These are phyloP conservation scores for Pterostichus madidus DNA, from an alignment of 2,888 invertebrate genomes.

Conservation along the genomic window DNA sequence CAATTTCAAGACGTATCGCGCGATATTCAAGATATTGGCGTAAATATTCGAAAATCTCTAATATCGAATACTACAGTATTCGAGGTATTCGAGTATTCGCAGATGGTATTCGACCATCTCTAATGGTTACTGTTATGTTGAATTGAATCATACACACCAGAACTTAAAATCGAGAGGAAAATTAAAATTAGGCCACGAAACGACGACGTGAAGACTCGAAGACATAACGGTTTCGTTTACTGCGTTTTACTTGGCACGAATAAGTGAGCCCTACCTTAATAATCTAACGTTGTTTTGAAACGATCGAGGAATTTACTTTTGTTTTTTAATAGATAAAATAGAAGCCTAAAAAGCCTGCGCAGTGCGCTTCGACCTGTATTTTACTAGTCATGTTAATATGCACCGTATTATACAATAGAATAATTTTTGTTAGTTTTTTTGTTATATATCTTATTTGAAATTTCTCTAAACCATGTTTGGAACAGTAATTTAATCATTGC, in stretches of 20 bases:
- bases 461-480: too few relatives aligned
- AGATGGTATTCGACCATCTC: too few relatives aligned
- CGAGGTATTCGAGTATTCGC: too few relatives aligned
- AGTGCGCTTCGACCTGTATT: not conserved
- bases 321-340: constrained; percentile 55
- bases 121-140: too few relatives aligned
- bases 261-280: constrained; percentile 43
- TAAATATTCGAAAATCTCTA: too few relatives aligned
- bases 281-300: constrained; percentile 34
- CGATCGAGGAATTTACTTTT: constrained; percentile 55
- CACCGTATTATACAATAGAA: too few relatives aligned
- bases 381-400: not conserved
- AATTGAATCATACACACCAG: not conserved
- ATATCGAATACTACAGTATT: too few relatives aligned
- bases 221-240: constrained; percentile 56
- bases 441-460: too few relatives aligned
- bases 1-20: too few relatives aligned
- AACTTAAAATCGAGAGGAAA: constrained; percentile 39
- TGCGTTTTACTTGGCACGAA: constrained; percentile 52
- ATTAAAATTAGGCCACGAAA: constrained; percentile 53
- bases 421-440: too few relatives aligned
- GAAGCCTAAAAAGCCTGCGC: not conserved
- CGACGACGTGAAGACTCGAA: constrained; percentile 23
- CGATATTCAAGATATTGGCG: too few relatives aligned
- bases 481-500: too few relatives aligned